Percentiles rank a stretch among this genome's conserved stretches.
These are phyloP conservation scores for Clunio marinus DNA, from an alignment of 2,888 invertebrate species.

Conservation along the genomic window DNA sequence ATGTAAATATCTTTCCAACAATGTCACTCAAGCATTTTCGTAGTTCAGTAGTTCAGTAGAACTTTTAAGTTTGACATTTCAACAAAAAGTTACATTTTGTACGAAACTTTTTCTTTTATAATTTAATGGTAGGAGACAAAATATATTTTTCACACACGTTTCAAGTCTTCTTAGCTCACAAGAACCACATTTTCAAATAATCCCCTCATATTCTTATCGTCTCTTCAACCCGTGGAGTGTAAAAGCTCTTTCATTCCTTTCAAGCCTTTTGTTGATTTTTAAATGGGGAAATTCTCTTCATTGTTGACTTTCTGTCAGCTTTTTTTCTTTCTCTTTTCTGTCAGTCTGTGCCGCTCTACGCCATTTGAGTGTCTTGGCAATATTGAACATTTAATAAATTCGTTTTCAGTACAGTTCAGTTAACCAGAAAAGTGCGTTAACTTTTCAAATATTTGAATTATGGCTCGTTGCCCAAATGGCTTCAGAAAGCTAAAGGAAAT, in stretches of 20 bases:
- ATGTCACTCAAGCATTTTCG: no score
- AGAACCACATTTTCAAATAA: neutral
- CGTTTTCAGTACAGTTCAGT: neutral
- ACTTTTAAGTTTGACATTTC: no score
- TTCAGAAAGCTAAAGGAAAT: no score
- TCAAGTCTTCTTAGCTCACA: neutral
- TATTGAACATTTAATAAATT: neutral
- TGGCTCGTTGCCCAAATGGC: neutral
- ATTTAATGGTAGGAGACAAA: no score
- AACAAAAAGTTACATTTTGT: no score
- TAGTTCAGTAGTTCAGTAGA: no score
- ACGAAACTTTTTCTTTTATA: no score
- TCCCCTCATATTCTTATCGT: neutral
- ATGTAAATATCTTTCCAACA: no score
- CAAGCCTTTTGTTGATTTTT: constrained; percentile 20
- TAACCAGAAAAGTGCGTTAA: constrained; percentile 27
- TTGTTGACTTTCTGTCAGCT: constrained; percentile 4
- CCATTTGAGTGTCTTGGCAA: neutral
- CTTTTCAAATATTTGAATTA: constrained; percentile 23
- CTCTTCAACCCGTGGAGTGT: neutral
- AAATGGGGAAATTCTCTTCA: constrained; percentile 20
- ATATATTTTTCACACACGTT: no score
- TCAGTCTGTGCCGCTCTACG: neutral
- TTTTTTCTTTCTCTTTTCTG: neutral
- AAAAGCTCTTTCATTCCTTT: neutral